These are phyloP conservation scores for Ormyrus pomaceus DNA, from an alignment of 2,888 invertebrate genomes.

Conservation along the genomic window DNA sequence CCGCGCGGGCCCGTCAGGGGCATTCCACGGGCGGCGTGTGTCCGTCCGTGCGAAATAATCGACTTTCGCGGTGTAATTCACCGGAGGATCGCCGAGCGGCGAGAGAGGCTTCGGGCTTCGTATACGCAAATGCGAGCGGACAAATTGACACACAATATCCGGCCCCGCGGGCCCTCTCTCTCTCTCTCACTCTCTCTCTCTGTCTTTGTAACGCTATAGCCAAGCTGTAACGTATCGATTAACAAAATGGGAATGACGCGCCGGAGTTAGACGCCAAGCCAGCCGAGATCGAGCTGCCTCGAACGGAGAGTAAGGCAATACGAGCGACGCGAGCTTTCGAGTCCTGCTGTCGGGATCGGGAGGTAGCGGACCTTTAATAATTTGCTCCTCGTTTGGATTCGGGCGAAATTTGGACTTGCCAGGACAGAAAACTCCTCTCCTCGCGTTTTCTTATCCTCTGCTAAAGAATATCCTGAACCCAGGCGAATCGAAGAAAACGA, in stretches of 20 bases:
- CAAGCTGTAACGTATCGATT: constrained; percentile 31
- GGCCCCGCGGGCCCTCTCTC: neutral
- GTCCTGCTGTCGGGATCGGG: no score
- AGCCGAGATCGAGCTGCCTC: no score
- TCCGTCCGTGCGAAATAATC: constrained; percentile 42
- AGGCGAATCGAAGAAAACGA: no score
- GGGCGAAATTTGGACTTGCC: no score
- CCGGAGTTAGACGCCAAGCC: constrained; percentile 1
- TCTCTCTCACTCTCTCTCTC: neutral
- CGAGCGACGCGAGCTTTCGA: no score
- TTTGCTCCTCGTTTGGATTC: no score
- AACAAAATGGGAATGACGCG: constrained; percentile 66
- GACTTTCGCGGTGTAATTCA: constrained; percentile 46
- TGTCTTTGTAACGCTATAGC: neutral
- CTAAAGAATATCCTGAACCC: no score
- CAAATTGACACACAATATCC: constrained; percentile 52
- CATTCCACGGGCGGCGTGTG: neutral
- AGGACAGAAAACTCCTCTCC: no score
- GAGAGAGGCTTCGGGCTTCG: no score
- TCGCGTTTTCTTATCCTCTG: no score
- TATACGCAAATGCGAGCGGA: constrained; percentile 23
- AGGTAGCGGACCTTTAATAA: no score
- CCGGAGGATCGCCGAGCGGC: constrained; percentile 10
- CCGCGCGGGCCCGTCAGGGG: neutral
- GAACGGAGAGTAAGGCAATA: no score